Conservation (phyloP, 2,797 vertebrate species). For the Emydoidea blandingii region DNA sequence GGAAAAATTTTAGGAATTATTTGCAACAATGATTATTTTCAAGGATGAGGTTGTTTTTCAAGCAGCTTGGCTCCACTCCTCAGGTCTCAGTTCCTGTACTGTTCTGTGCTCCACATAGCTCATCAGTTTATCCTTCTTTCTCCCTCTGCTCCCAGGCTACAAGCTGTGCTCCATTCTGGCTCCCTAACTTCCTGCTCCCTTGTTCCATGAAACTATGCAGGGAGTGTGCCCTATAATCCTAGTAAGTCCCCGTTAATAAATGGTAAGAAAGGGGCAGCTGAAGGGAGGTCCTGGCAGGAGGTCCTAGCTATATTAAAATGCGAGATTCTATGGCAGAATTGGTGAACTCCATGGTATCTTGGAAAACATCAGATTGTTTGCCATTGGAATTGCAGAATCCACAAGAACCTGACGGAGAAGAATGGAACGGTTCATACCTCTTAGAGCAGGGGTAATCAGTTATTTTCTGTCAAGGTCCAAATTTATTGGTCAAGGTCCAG, state of each 20-base stretch:
- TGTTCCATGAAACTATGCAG: background rate
- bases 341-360: background rate
- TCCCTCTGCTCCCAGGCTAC: background rate
- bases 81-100: background rate
- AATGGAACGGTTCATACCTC: background rate
- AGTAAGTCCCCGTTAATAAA: background rate
- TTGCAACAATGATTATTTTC: background rate
- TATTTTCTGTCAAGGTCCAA: background rate
- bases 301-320: background rate
- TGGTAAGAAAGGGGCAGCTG: background rate
- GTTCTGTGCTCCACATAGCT: background rate
- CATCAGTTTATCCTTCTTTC: conserved; percentile 5
- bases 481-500: background rate
- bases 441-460: background rate
- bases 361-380: background rate
- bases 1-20: background rate
- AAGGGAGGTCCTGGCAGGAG: background rate
- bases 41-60: background rate
- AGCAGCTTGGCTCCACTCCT: background rate
- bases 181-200: background rate
- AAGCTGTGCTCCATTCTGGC: background rate
- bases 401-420: background rate
- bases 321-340: background rate
- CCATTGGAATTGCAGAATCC: background rate
- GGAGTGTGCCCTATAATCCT: background rate